Percentiles rank a stretch among this genome's conserved stretches.
phyloP scores from a whole-genome alignment of 2,113 vertebrate genomes.

The Madoqua kirkii region DNA sequence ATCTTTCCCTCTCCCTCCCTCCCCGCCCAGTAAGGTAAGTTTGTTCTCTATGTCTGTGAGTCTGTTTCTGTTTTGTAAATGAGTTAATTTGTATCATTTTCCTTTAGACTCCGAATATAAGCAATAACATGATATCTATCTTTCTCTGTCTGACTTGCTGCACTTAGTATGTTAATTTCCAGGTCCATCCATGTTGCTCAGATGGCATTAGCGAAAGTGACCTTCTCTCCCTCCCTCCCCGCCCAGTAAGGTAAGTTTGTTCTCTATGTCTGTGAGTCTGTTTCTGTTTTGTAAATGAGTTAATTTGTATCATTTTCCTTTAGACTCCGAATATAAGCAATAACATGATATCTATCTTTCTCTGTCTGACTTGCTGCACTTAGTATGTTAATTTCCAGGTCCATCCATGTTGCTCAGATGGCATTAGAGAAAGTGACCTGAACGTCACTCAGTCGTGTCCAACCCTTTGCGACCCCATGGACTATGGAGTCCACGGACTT shows the following conservation, averaged over 20 bases:
- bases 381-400: not conserved
- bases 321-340: not conserved
- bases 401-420: not conserved
- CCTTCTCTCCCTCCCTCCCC: not conserved
- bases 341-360: not conserved
- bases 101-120: not conserved
- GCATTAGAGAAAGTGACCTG: not conserved
- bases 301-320: not conserved
- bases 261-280: not conserved
- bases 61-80: not conserved
- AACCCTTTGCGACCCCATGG: not conserved
- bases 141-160: not conserved
- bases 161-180: not conserved
- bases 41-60: not conserved
- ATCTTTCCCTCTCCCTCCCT: not conserved
- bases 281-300: not conserved
- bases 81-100: not conserved
- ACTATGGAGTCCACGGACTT: not conserved
- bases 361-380: not conserved
- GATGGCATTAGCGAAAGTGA: not conserved
- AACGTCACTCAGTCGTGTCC: rapidly evolving
- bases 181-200: not conserved
- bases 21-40: not conserved
- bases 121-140: not conserved
- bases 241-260: not conserved